Evolutionary conservation across 2,797 vertebrate species (phyloP), one percentile per base, ranked within the genome.

Genomic region (Pteropus rufus): DNA sequence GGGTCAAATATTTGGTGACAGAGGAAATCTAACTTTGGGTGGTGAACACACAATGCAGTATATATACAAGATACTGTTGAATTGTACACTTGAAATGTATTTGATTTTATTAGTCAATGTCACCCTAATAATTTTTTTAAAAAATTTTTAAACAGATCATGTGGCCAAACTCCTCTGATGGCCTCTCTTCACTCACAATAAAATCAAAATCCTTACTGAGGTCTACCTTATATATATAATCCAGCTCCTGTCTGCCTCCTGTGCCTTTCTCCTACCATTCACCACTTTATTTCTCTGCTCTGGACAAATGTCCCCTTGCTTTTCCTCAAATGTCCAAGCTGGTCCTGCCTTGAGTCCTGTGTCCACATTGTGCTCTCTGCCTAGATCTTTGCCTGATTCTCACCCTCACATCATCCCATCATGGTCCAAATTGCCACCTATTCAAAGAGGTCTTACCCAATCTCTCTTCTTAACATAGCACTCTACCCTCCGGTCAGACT

Each of bases 161-260:
- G 34, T 44, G 29, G 29, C 39, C 41, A 44, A 62, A 56, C 36
- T 14, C 10, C 15, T 92, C 49, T 11, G 21, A 31, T 26, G 21
- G 24, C 16, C 41, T 41, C 44, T 24, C 3, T 85, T 91, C 29
- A 90, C 34, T 49, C 16, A 29, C 44, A 86, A 44, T 39, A 24
- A 19, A 86, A 73, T 64, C 16, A 81, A 3, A 72, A 41, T 82
- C n/a, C 15, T 72, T 31, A 21, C 3, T 0, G 2, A 58, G 36
- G 15, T 15, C 34, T 18, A 12, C 8, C 18, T 31, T 58, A 15
- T 0, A 0, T 58, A 15, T 0, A 0, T 19, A 10, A 46, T 6
- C 67, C 46, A 72, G 29, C 21, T 93, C 34, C 41, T 34, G 14
- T 29, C 36, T 84, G 10, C 10, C 19, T 56, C 10, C 46, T 62